Base-by-base conservation (phyloP, 2,797 vertebrate species). In the Calcarius lapponicus region DNA sequence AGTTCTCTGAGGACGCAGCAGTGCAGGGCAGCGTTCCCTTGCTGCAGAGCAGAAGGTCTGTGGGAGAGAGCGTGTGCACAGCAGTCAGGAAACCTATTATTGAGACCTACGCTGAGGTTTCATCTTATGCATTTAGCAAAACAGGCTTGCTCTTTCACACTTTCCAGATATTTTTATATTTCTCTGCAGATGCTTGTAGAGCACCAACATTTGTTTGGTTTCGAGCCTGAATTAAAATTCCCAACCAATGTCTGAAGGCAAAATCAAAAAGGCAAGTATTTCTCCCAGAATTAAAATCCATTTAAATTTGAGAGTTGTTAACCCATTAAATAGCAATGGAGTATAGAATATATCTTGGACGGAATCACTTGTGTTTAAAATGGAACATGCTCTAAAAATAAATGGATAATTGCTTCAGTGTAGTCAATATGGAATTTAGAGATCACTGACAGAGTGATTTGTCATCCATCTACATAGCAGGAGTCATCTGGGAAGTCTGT, bases 31-130 rank as follows among this genome's bases (percentile, higher is more conserved):
- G 58, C 2, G 0, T 84, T 93, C 80, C 84, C 89, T 43, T 81
- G 66, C 83, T 96, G 96, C 74, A 76, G 90, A 96, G 96, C 95
- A 96, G 94, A 73, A 93, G 94, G 90, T 71, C 51, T 87, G 92
- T 94, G 88, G 92, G 95, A 93, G 90, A 79, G 25, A 64, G 53
- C 4, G 3, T 75, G 92, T 92, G 90, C 78, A 54, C 91, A 91
- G 90, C 92, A 86, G 76, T 34, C 73, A 21, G 78, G 62, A 71
- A 75, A n/a, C 70, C 91, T 57, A 26, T 79, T 90, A 47, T 10
- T 56, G 78, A 95, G 93, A 84, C 86, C 80, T 76, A 60, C 1
- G 4, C 78, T 32, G 78, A 71, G 90, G 86, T 82, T 92, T 95
- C 67, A 31, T 82, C 92, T 80, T 20, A 20, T 86, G 53, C 14